Evolutionary conservation across 2,113 vertebrate species (phyloP).

Genomic region (Pteropus alecto): DNA sequence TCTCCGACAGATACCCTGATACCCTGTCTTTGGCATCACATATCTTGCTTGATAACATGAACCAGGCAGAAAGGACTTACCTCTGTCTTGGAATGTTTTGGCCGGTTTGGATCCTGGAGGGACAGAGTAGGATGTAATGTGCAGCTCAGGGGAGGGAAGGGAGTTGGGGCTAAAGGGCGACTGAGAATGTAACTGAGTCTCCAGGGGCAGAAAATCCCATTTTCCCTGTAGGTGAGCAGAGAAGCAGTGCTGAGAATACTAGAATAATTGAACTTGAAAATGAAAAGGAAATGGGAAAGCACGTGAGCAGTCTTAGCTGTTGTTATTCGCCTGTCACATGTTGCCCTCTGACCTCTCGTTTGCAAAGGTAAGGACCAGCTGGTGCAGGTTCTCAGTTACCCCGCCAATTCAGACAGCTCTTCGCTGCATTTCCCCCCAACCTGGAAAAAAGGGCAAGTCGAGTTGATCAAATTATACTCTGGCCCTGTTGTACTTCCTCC

Average conservation of each 20-base stretch:
- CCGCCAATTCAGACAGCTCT: background rate
- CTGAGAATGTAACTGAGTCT: background rate
- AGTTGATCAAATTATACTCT: background rate
- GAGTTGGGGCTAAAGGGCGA: background rate
- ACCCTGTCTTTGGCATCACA: background rate
- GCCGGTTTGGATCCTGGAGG: background rate
- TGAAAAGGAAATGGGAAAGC: background rate
- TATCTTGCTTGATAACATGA: background rate
- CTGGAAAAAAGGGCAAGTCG: background rate
- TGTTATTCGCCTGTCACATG: background rate
- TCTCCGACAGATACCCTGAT: background rate
- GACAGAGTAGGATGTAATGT: background rate
- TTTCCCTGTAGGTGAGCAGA: background rate
- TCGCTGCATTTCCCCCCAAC: background rate
- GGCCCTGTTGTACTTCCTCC: background rate
- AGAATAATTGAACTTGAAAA: background rate
- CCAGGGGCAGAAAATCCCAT: background rate
- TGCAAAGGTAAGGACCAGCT: background rate
- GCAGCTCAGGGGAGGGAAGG: background rate
- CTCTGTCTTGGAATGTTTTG: background rate
- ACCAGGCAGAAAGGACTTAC: background rate
- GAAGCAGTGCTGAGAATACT: background rate
- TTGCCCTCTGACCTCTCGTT: background rate
- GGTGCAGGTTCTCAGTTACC: background rate
- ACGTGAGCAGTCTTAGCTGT: background rate